Base-by-base conservation (phyloP, 64 coral and sea anemone genomes). In the Stylophora pistillata region DNA sequence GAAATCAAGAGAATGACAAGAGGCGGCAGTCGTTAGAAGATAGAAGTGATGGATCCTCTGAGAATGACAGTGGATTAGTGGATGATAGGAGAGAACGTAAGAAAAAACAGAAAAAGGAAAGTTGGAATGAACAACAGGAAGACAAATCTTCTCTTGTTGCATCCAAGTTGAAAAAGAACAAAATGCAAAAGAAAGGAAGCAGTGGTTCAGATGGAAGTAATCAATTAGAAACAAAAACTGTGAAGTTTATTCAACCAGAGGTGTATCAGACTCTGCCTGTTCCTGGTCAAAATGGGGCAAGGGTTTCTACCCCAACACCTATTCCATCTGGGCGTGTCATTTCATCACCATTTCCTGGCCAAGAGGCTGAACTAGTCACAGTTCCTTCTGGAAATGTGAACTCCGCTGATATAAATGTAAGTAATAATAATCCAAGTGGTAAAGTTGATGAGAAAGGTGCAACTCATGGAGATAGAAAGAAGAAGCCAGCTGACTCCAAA, bases 161-260 rank as follows among this genome's bases (percentile, higher is more conserved):
- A 4, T 88, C 71, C 23, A 84, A 89, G 56, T 13, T 29, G 41
- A 93, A 93, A 69, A 84, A 69, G 61, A 52, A 54, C 16, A 68
- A 34, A 52, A 70, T 84, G 31, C 60, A 84, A 6, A 84, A 84
- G 80, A 69, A 84, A 69, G 61, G 80, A 3, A 84, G 80, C n/a
- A 69, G 37, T 16, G 53, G 80, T 34, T 84, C 80, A 84, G 66
- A 60, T 14, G 80, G 62, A 13, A 72, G 72, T 57, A 72, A 83
- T 73, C 88, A 74, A 12, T 79, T 21, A 28, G 88, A 90, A 41
- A 5, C 29, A 28, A 90, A 32, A 34, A 91, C 63, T 53, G 87
- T 96, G 14, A 93, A 96, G 70, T 92, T 96, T 76, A 87, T 96
- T 76, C 91, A 96, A 87, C 95, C 95, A 69, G 91, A 96, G 56